Evolutionary conservation across 2,797 vertebrate genomes (phyloP).

Genomic region (Spatula clypeata): DNA sequence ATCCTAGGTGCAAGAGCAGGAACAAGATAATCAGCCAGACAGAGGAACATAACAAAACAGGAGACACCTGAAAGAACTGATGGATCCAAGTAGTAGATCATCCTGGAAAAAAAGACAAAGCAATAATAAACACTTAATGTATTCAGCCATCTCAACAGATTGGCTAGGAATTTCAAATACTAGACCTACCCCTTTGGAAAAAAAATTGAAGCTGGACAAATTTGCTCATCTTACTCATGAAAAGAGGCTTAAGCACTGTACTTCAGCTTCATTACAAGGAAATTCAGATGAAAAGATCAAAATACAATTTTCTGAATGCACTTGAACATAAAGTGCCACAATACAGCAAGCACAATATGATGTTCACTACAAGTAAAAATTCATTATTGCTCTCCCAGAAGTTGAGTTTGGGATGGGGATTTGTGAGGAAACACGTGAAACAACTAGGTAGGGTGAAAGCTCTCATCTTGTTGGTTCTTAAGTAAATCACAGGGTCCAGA

Average conservation of each 20-base stretch:
- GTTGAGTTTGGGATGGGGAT: background rate
- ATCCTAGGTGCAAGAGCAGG: slow-evolving; percentile 95
- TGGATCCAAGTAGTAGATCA: slow-evolving; percentile 95
- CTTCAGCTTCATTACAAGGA: background rate
- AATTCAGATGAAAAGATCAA: background rate
- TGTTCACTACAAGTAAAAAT: background rate
- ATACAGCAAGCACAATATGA: background rate
- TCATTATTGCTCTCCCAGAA: background rate
- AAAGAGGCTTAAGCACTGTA: background rate
- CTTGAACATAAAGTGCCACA: background rate
- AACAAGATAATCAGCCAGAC: slow-evolving; percentile 97
- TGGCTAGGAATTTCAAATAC: background rate
- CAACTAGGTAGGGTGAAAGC: background rate
- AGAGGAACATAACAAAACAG: slow-evolving; percentile 94
- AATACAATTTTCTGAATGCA: background rate
- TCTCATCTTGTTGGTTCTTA: background rate
- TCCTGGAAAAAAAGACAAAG: slow-evolving; percentile 79
- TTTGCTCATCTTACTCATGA: background rate
- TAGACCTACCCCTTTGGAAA: background rate
- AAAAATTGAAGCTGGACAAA: too few species aligned
- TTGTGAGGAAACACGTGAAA: background rate
- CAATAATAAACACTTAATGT: background rate
- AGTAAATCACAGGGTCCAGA: background rate
- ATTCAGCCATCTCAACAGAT: background rate
- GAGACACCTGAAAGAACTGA: slow-evolving; percentile 97